Percentiles rank a stretch among this genome's conserved stretches.
Evolutionary conservation across 1,140 invertebrate species (phyloP).

Genomic region (Chelonus insularis): DNA sequence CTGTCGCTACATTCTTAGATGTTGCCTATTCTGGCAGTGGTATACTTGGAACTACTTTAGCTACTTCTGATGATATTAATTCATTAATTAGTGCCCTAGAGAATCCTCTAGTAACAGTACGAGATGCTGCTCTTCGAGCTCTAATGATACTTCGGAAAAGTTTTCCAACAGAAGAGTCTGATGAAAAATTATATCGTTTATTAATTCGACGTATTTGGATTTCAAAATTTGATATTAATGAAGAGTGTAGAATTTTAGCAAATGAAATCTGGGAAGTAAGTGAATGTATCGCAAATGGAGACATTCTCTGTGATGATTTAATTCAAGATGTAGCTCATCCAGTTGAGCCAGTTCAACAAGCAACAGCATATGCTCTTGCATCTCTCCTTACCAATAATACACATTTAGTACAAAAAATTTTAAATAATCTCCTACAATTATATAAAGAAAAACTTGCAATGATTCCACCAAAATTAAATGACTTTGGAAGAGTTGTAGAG

Average conservation of each 20-base stretch:
- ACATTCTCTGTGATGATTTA: conserved; percentile 66
- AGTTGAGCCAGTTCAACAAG: conserved; percentile 76
- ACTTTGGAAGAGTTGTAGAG: conserved; percentile 86
- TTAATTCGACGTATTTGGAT: conserved; percentile 77
- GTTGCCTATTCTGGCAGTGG: conserved; percentile 74
- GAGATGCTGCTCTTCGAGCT: conserved; percentile 79
- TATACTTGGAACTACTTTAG: conserved; percentile 64
- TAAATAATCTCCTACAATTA: conserved; percentile 70
- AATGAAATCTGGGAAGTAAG: conserved; percentile 69
- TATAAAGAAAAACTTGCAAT: conserved; percentile 80
- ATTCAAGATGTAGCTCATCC: conserved; percentile 78
- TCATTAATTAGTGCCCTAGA: conserved; percentile 78
- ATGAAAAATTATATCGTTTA: conserved; percentile 63
- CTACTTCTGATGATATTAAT: conserved; percentile 72
- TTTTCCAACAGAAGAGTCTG: conserved; percentile 67
- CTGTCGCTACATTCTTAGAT: conserved; percentile 75
- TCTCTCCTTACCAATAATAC: conserved; percentile 65
- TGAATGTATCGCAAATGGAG: conserved; percentile 62
- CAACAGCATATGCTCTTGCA: conserved; percentile 77
- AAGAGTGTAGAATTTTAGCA: conserved; percentile 72
- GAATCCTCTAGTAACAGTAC: conserved; percentile 69
- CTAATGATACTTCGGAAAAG: conserved; percentile 68
- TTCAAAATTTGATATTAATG: conserved; percentile 72
- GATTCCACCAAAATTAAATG: conserved; percentile 84
- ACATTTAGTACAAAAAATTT: conserved; percentile 61